Percentiles rank a stretch among this genome's conserved stretches.
phyloP scores from a whole-genome alignment of 1,140 invertebrate species.

The Aphaenogaster floridana region DNA sequence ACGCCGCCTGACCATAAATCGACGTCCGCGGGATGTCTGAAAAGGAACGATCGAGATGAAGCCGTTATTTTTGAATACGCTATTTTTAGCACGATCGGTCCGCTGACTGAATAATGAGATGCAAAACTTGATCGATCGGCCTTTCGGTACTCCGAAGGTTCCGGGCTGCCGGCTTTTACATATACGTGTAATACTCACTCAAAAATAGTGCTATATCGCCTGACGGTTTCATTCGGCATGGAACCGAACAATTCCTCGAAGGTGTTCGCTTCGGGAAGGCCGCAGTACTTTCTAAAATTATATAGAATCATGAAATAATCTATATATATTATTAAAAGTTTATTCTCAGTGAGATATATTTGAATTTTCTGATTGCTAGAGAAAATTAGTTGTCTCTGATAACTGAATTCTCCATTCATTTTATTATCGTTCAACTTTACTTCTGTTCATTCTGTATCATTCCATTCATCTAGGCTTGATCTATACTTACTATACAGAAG shows the following conservation, averaged over 20 bases:
- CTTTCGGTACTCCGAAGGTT: conserved; percentile 33
- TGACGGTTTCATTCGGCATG: conserved; percentile 96
- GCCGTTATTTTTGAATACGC: conserved; percentile 61
- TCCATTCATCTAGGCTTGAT: background rate
- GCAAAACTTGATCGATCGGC: conserved; percentile 29
- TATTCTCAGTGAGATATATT: background rate
- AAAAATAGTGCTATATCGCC: conserved; percentile 92
- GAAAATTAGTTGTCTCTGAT: conserved; percentile 4
- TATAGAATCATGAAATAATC: conserved; percentile 37
- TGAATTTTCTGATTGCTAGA: background rate
- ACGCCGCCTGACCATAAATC: conserved; percentile 98
- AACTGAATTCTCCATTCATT: background rate
- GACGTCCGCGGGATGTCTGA: conserved; percentile 93
- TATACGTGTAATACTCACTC: conserved; percentile 88
- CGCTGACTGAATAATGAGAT: conserved; percentile 36
- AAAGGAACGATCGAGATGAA: conserved; percentile 58
- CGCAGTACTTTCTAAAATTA: conserved; percentile 93
- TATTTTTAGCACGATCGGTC: conserved; percentile 31
- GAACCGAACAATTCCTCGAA: conserved; percentile 95
- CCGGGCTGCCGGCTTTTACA: background rate
- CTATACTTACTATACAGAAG: background rate
- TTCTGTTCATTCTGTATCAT: background rate
- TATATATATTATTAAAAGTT: background rate
- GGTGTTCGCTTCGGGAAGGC: conserved; percentile 92
- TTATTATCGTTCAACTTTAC: background rate